Percentiles rank a stretch among this genome's conserved stretches.
Conservation (phyloP, 1,140 invertebrate genomes). For the Lepidurus packardi region DNA sequence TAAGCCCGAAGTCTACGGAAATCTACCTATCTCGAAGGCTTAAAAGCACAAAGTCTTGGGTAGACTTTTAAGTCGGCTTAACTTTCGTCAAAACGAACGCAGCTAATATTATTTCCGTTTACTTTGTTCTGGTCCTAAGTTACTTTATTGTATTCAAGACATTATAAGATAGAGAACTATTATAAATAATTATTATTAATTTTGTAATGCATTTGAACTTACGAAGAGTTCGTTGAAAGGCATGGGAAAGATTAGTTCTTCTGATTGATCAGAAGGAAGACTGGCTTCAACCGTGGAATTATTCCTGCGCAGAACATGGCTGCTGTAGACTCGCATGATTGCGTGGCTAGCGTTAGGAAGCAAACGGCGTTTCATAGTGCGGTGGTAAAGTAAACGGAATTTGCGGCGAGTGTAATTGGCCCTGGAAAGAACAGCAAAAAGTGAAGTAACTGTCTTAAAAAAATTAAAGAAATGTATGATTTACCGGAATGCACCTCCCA, state of each 20-base stretch:
- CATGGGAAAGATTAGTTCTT: not conserved
- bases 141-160: no score
- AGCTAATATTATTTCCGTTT: no score
- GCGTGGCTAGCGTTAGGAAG: not conserved
- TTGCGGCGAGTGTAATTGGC: constrained; percentile 30
- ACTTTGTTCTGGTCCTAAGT: no score
- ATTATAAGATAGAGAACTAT: no score
- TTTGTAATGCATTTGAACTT: not conserved
- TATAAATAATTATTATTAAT: no score
- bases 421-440: not conserved
- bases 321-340: not conserved
- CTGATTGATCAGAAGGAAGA: not conserved
- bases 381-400: constrained; percentile 28
- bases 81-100: no score
- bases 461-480: not conserved
- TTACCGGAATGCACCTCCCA: constrained; percentile 91
- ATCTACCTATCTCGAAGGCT: no score
- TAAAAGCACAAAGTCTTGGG: no score
- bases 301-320: not conserved
- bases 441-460: not conserved
- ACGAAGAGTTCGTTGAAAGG: constrained; percentile 27
- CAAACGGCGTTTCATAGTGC: constrained; percentile 22
- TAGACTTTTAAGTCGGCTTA: no score
- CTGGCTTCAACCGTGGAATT: constrained; percentile 5
- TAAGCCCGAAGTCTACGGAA: no score